phyloP scores from a whole-genome alignment of 2,797 vertebrate genomes.

The Pangasius mekongensis region DNA sequence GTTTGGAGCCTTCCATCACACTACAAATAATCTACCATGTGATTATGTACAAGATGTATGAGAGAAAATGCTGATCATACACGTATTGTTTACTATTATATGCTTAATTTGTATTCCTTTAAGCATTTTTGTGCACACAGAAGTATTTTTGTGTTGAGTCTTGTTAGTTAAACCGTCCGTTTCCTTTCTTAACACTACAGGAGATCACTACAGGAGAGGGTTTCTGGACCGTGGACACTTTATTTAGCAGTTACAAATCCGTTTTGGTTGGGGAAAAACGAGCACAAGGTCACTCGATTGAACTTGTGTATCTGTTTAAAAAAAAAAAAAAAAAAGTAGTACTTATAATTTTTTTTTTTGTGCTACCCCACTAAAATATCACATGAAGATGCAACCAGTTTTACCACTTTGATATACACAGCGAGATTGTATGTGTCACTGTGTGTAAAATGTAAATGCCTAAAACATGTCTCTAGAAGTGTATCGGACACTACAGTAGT shows the following conservation, averaged over 20 bases:
- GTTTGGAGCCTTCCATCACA: conserved; percentile 43
- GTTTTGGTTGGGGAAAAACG: neutral
- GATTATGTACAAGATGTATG: conserved; percentile 42
- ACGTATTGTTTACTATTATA: conserved; percentile 68
- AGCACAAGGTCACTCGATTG: neutral
- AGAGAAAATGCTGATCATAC: conserved; percentile 46
- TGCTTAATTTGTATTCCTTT: conserved; percentile 67
- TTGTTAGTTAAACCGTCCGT: conserved; percentile 23
- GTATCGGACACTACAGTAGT: conserved; percentile 47
- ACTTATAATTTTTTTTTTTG: neutral
- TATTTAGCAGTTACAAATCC: conserved; percentile 18
- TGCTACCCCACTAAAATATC: conserved; percentile 18
- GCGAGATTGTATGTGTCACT: conserved; percentile 40
- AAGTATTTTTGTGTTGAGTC: conserved; percentile 55
- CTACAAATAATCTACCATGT: conserved; percentile 54
- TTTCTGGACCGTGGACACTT: conserved; percentile 31
- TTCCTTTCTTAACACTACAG: conserved; percentile 17
- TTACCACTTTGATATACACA: conserved; percentile 33
- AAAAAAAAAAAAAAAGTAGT: conserved; percentile 6
- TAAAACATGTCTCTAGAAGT: conserved; percentile 36
- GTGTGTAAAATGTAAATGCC: conserved; percentile 43
- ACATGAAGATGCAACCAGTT: conserved; percentile 11
- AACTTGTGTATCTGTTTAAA: conserved; percentile 22
- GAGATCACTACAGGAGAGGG: conserved; percentile 13
- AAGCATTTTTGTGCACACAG: conserved; percentile 56